Base-by-base conservation (phyloP, 2,797 vertebrate genomes). In the Sebastes matsubarae region DNA sequence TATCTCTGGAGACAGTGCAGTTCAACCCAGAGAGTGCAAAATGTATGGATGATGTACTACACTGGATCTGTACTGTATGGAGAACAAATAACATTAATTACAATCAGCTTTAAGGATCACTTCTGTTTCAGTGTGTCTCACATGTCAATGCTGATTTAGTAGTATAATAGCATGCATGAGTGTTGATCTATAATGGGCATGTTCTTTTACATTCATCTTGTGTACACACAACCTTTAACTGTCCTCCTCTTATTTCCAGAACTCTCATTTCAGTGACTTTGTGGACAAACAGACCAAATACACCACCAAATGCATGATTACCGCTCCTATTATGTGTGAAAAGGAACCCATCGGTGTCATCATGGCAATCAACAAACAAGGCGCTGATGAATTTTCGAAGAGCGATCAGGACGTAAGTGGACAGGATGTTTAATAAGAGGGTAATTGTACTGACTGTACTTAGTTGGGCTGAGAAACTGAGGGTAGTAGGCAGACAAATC, bases 261-360 rank as follows among this genome's bases (percentile, higher is more conserved):
- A 98, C 80, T 93, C 92, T 50, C 96, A 96, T 86, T 99, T 98
- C 94, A 97, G 96, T 82, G 96, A 98, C 92, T 97, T 96, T 93
- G 93, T 97, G 95, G 98, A 98, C 89, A 97, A 97, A 85, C 96
- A 95, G 92, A 98, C 97, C 8, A 97, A 97, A 66, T 98, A 96
- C 64, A 96, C 95, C 74, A 99, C 97, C 9, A 94, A 93, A 86
- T 97, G 94, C 87, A 93, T 99, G 91, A 7, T 99, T 54, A 94
- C 96, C 9, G 85, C 73, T 6, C 96, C 97, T 1, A 20, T 99
- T 4, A 0, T 95, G 85, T 90, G 82, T 60, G 96, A 94, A 20
- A 98, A 98, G 86, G 97, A 99, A 2, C 95, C 96, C 16, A 92
- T 99, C 4, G 97, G 96, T 58, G 96, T 98, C 77, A 16, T 97